Conservation (phyloP, 2,888 invertebrate species). For the Drosophila mimetica region DNA sequence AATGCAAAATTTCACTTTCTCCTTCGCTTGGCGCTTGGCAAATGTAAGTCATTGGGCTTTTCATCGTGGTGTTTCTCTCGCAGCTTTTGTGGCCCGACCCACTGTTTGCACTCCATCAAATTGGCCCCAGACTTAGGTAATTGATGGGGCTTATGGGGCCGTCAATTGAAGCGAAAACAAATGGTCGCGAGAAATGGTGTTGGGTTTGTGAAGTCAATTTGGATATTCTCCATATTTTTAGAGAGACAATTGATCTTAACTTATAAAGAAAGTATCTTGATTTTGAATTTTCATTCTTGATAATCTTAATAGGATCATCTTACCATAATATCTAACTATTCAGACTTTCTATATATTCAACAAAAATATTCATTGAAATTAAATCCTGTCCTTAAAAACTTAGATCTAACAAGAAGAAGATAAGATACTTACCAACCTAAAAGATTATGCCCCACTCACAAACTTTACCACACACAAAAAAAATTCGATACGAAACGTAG, state of each 20-base stretch:
- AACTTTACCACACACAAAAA: too few relatives aligned
- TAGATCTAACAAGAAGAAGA: too few relatives aligned
- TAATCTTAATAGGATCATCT: too few relatives aligned
- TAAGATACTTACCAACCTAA: too few relatives aligned
- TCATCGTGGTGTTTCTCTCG: constrained; percentile 30
- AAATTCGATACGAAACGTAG: too few relatives aligned
- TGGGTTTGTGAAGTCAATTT: neutral
- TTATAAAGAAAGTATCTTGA: neutral
- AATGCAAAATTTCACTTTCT: constrained; percentile 81
- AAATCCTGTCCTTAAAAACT: too few relatives aligned
- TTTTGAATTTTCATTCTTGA: neutral
- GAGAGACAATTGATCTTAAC: neutral
- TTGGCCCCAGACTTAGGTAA: constrained; percentile 29
- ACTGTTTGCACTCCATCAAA: constrained; percentile 36
- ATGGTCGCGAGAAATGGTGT: constrained; percentile 3
- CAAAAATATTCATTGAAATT: too few relatives aligned
- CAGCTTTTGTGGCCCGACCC: constrained; percentile 29
- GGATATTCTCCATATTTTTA: neutral
- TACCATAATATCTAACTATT: too few relatives aligned
- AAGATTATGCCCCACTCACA: too few relatives aligned
- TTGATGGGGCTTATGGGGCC: constrained; percentile 7
- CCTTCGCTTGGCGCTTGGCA: constrained; percentile 50
- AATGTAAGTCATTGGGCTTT: constrained; percentile 77
- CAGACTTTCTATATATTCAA: too few relatives aligned
- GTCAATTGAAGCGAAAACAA: constrained; percentile 18